Percentiles rank a stretch among this genome's conserved stretches.
Evolutionary conservation across 2,113 vertebrate genomes (phyloP).

Genomic region (Anthoscopus minutus): DNA sequence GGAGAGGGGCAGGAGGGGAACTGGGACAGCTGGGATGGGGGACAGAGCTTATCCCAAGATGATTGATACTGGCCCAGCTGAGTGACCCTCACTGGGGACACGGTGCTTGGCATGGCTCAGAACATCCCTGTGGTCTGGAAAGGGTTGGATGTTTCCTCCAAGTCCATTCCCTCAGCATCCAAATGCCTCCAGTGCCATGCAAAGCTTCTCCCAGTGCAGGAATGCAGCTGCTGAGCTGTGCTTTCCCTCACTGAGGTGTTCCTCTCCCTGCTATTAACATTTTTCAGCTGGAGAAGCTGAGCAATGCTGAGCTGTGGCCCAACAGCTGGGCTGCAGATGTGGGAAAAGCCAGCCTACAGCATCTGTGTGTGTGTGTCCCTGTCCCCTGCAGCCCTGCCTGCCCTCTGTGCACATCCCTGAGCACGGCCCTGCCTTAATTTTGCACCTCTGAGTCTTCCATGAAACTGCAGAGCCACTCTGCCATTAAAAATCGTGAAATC

Average conservation of each 20-base stretch:
- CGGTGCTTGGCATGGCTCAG: neutral
- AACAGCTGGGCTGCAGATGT: conserved; percentile 47
- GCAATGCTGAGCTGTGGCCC: neutral
- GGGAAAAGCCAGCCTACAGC: neutral
- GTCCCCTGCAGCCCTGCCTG: neutral
- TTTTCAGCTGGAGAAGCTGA: neutral
- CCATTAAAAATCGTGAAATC: rapidly evolving
- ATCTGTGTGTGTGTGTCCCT: neutral
- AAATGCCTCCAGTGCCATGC: neutral
- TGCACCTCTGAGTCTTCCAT: rapidly evolving
- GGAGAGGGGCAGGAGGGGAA: neutral
- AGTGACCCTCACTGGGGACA: neutral
- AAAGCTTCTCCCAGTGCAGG: neutral
- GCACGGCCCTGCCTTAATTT: neutral
- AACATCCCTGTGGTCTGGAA: neutral
- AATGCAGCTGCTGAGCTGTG: neutral
- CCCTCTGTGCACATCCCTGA: rapidly evolving
- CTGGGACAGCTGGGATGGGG: neutral
- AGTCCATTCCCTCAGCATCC: neutral
- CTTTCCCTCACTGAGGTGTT: neutral
- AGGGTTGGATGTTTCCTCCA: neutral
- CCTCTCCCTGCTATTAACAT: neutral
- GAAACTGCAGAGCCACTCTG: neutral
- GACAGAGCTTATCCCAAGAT: neutral
- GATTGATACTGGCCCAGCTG: rapidly evolving